A percentile compares a stretch with the other conserved stretches of the same genome.
phyloP scores from a whole-genome alignment of 2,888 invertebrate genomes.

The Laspeyria flexula region DNA sequence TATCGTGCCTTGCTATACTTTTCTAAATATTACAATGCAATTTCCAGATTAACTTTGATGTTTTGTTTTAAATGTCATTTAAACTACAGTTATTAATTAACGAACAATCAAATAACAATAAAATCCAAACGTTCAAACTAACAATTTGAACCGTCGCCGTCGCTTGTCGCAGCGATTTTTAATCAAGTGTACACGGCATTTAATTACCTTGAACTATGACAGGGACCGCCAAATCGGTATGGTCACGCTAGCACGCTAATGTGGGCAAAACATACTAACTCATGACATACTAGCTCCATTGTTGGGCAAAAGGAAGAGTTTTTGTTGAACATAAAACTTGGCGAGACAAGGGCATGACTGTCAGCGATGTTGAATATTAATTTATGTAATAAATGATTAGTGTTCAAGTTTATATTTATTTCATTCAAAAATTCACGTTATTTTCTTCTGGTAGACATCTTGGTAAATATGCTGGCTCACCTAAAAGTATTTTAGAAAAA shows the following conservation, averaged over 20 bases:
- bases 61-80: neutral
- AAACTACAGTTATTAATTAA: neutral
- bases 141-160: neutral
- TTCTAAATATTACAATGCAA: too few species aligned
- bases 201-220: constrained; percentile 75
- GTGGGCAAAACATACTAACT: constrained; percentile 62
- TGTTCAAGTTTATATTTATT: too few species aligned
- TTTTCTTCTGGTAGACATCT: too few species aligned
- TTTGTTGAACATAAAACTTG: constrained; percentile 44
- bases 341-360: constrained; percentile 20
- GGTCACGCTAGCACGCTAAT: constrained; percentile 69
- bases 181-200: constrained; percentile 47
- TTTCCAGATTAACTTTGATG: too few species aligned
- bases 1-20: too few species aligned
- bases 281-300: constrained; percentile 58
- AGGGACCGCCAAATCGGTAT: constrained; percentile 60
- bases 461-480: too few species aligned
- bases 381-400: constrained; percentile 1
- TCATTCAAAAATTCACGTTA: too few species aligned
- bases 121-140: neutral
- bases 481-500: too few species aligned
- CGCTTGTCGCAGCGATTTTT: constrained; percentile 18
- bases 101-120: neutral
- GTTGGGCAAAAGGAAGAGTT: constrained; percentile 59
- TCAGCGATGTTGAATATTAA: neutral